Conservation (phyloP, 1,140 invertebrate genomes). For the Neodiprion pinetum region DNA sequence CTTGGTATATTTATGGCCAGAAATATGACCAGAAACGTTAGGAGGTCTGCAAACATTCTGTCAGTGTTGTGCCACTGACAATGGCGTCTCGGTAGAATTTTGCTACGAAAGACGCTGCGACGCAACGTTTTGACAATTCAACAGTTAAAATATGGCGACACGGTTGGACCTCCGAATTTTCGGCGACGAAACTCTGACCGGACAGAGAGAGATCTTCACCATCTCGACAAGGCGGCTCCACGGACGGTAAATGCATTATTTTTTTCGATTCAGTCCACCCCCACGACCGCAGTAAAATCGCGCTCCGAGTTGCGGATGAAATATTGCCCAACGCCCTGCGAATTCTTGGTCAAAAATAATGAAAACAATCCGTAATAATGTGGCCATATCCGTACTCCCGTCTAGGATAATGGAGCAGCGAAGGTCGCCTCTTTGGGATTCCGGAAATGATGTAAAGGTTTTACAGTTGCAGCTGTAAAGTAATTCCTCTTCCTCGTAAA, state of each 20-base stretch:
- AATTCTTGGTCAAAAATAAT: slow-evolving; percentile 31
- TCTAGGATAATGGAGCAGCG: not conserved
- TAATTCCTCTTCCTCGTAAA: slow-evolving; percentile 37
- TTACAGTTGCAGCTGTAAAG: slow-evolving; percentile 37
- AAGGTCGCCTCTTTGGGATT: not conserved
- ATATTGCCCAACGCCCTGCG: slow-evolving; percentile 30
- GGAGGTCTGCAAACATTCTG: slow-evolving; percentile 48
- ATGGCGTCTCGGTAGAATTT: slow-evolving; percentile 3
- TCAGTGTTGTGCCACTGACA: not conserved
- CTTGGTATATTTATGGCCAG: slow-evolving; percentile 53
- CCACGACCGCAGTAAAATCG: slow-evolving; percentile 42
- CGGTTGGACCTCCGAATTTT: slow-evolving; percentile 32
- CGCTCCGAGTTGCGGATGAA: slow-evolving; percentile 26
- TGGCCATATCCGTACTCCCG: slow-evolving; percentile 25
- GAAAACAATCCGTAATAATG: slow-evolving; percentile 43
- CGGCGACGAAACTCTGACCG: not conserved
- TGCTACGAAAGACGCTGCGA: not conserved
- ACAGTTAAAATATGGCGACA: slow-evolving; percentile 12
- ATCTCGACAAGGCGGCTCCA: slow-evolving; percentile 22
- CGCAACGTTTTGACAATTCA: not conserved
- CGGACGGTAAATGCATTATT: slow-evolving; percentile 37
- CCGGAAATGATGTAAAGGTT: slow-evolving; percentile 17
- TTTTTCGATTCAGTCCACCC: slow-evolving; percentile 31
- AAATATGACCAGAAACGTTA: slow-evolving; percentile 57
- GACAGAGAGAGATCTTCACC: not conserved